Percentiles rank a stretch among this genome's conserved stretches.
phyloP scores from a whole-genome alignment of 2,113 vertebrate species.

The Brevimyrus niger region DNA sequence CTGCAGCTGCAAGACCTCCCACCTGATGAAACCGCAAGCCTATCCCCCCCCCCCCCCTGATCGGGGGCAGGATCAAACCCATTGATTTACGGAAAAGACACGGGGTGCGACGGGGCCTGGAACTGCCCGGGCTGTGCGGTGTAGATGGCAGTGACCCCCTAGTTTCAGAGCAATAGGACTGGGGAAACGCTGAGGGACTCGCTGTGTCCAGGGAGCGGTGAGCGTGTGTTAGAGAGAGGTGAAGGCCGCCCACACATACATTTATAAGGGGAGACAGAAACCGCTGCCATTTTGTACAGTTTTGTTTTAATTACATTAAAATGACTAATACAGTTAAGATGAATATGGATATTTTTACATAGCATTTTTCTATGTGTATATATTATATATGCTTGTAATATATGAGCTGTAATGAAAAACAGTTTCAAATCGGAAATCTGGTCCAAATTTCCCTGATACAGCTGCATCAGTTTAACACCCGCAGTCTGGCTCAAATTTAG shows the following conservation, averaged over 20 bases:
- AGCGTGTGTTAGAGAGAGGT: not conserved
- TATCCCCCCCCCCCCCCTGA: no score
- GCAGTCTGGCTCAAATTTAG: not conserved
- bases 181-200: not conserved
- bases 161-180: not conserved
- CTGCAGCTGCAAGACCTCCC: conserved; percentile 32
- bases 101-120: not conserved
- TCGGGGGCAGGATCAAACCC: not conserved
- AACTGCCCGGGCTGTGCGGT: not conserved
- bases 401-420: not conserved
- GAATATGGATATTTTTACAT: conserved; percentile 4
- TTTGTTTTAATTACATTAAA: conserved; percentile 2
- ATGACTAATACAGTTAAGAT: not conserved
- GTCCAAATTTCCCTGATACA: not conserved
- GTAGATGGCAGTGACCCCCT: not conserved
- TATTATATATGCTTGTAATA: not conserved
- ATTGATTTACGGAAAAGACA: not conserved
- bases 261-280: not conserved
- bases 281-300: not conserved
- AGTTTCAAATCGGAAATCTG: not conserved
- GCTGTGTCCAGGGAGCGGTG: not conserved
- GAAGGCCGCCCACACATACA: not conserved
- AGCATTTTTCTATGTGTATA: not conserved
- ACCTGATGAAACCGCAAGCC: conserved; percentile 28
- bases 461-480: not conserved